Percentiles rank a stretch among this genome's conserved stretches.
These are phyloP conservation scores for Drosophila pachea DNA, from an alignment of 1,140 invertebrate species.

Conservation along the genomic window DNA sequence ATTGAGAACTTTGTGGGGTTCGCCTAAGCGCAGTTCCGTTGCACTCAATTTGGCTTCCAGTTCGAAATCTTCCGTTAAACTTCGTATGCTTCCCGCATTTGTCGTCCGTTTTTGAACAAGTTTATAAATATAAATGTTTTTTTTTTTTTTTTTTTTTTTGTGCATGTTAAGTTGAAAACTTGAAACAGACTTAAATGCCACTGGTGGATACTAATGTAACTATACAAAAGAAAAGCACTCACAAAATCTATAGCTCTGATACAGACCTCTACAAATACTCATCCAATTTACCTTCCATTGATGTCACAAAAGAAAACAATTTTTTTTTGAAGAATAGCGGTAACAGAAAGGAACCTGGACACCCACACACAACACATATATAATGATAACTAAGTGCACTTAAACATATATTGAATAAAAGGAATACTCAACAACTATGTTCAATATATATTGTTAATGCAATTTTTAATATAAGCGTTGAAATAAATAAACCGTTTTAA, in stretches of 20 bases:
- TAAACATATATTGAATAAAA: conserved; percentile 42
- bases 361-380: conserved; percentile 35
- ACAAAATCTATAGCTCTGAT: conserved; percentile 8
- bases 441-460: conserved; percentile 68
- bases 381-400: conserved; percentile 66
- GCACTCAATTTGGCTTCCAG: conserved; percentile 53
- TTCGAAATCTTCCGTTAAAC: conserved; percentile 59
- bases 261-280: conserved; percentile 22
- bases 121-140: background rate
- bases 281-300: conserved; percentile 27
- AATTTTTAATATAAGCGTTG: conserved; percentile 73
- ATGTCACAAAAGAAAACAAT: conserved; percentile 9
- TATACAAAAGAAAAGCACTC: conserved; percentile 24
- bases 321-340: conserved; percentile 51
- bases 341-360: conserved; percentile 30
- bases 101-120: conserved; percentile 26
- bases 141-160: background rate
- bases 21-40: conserved; percentile 12
- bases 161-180: conserved; percentile 14
- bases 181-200: conserved; percentile 62
- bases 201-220: conserved; percentile 60
- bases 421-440: conserved; percentile 57
- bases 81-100: conserved; percentile 36
- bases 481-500: conserved; percentile 75
- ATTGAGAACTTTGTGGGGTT: conserved; percentile 1